A percentile compares a stretch with the other conserved stretches of the same genome.
Conservation (phyloP, 1,140 invertebrate genomes). For the Paracyclopina nana region DNA sequence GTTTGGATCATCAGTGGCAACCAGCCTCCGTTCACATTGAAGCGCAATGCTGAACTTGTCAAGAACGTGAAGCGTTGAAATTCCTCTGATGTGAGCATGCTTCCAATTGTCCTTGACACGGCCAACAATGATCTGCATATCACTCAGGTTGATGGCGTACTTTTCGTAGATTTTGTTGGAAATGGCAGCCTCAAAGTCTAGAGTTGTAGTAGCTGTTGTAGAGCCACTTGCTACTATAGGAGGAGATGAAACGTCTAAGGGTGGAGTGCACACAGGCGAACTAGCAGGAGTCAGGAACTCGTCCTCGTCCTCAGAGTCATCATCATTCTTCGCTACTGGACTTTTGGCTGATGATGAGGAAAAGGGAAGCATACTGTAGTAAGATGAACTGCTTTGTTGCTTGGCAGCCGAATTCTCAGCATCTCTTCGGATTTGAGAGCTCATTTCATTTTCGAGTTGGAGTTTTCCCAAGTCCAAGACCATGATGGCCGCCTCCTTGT, state of each 20-base stretch:
- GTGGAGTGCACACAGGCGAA: conserved; percentile 22
- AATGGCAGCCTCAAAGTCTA: conserved; percentile 33
- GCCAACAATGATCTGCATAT: conserved; percentile 46
- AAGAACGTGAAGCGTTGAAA: conserved; percentile 58
- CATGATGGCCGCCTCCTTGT: conserved; percentile 53
- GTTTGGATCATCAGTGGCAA: conserved; percentile 58
- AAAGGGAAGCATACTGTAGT: neutral
- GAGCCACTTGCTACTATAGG: neutral
- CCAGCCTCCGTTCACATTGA: conserved; percentile 52
- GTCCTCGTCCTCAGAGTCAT: conserved; percentile 16
- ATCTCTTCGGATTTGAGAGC: neutral
- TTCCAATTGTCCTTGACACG: conserved; percentile 72
- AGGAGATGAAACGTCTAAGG: neutral
- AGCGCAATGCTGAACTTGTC: conserved; percentile 76
- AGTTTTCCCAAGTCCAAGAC: conserved; percentile 65
- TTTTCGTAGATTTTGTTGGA: conserved; percentile 52
- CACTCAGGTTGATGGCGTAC: conserved; percentile 20
- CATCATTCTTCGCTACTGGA: neutral
- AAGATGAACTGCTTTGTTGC: neutral
- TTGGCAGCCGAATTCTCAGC: neutral
- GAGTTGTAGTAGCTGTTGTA: conserved; percentile 10
- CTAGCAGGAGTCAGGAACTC: conserved; percentile 17
- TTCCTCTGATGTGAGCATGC: conserved; percentile 56
- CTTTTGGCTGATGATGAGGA: neutral
- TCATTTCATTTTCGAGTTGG: conserved; percentile 41